Conservation (phyloP, 2,888 invertebrate genomes). For the Ennomos fuscantarius region DNA sequence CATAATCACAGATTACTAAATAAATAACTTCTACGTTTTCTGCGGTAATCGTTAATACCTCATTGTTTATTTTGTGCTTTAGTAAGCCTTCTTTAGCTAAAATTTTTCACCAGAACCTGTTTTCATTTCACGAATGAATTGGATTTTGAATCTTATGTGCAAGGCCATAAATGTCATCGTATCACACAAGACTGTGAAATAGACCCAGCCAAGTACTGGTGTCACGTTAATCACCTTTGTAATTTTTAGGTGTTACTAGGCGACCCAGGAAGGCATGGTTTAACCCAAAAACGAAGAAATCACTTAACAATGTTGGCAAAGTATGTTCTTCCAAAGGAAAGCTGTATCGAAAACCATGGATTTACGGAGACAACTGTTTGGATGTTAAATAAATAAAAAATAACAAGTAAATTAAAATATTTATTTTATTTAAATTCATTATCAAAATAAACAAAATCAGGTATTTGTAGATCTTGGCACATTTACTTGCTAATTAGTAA, state of each 20-base stretch:
- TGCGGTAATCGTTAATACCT: no score
- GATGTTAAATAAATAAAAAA: constrained; percentile 48
- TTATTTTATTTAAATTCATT: constrained; percentile 34
- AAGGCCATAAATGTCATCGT: no score
- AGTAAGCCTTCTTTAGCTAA: no score
- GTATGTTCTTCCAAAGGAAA: constrained; percentile 73
- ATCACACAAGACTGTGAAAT: no score
- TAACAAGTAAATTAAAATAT: constrained; percentile 15
- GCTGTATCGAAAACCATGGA: constrained; percentile 82
- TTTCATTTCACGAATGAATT: no score
- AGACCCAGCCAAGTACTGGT: no score
- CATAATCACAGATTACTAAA: no score
- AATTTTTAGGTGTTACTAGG: constrained; percentile 71
- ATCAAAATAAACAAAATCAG: constrained; percentile 36
- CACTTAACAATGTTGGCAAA: constrained; percentile 66
- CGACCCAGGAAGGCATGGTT: constrained; percentile 86
- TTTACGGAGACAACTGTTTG: constrained; percentile 81
- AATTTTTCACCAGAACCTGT: no score
- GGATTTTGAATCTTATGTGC: no score
- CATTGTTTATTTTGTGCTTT: no score
- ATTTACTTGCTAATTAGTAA: constrained; percentile 8
- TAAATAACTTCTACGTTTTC: no score
- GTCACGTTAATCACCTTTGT: no score
- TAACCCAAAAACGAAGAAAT: constrained; percentile 64
- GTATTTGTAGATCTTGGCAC: constrained; percentile 10